These are phyloP conservation scores for Malachius bipustulatus DNA, from an alignment of 2,888 invertebrate species.

Conservation along the genomic window DNA sequence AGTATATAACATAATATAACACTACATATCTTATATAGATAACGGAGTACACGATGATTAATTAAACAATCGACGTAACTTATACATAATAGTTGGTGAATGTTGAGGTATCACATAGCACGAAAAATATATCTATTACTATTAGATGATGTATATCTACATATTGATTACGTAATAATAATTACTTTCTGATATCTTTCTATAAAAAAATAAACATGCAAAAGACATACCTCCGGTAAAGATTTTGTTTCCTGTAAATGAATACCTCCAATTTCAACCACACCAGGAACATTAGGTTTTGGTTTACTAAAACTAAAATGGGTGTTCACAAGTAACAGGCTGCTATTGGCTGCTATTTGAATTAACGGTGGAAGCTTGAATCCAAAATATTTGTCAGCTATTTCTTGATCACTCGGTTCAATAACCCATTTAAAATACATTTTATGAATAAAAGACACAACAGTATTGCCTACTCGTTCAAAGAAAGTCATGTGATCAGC, in stretches of 20 bases:
- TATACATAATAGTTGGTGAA: too few species aligned
- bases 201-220: too few species aligned
- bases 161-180: too few species aligned
- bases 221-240: too few species aligned
- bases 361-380: conserved; percentile 26
- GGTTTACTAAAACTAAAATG: conserved; percentile 37
- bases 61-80: too few species aligned
- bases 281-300: conserved; percentile 36
- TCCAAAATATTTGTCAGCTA: conserved; percentile 26
- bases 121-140: too few species aligned
- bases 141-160: too few species aligned
- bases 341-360: conserved; percentile 35
- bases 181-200: too few species aligned
- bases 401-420: conserved; percentile 19
- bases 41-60: too few species aligned
- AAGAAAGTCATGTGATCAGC: conserved; percentile 26
- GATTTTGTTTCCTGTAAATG: conserved; percentile 42
- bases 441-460: conserved; percentile 20
- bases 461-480: conserved; percentile 25
- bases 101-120: too few species aligned
- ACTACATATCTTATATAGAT: too few species aligned
- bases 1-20: too few species aligned
- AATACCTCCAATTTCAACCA: conserved; percentile 45
- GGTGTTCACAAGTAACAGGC: conserved; percentile 38
- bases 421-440: conserved; percentile 20